Evolutionary conservation across 2,113 vertebrate species (phyloP), one percentile per base, ranked within the genome.

Genomic region (Talpa occidentalis): DNA sequence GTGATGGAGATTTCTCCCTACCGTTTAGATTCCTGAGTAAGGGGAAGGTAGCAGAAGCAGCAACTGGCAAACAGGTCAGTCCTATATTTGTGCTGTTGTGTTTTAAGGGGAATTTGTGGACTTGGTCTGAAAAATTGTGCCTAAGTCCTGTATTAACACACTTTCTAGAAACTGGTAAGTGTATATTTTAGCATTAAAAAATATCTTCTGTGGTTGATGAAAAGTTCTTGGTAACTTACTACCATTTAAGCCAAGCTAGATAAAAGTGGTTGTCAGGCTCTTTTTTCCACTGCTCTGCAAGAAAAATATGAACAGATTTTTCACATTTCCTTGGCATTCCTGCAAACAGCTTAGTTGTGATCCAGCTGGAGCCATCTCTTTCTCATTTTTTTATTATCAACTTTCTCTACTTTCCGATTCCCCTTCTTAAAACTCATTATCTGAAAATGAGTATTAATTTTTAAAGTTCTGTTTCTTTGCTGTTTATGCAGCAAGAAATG

Each of bases 381-480:
- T 94, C 62, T 49, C 12, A 15, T 12, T 92, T 37, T 74, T 37
- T 15, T 40, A 16, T 11, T 86, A 60, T 8, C 7, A 74, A 26
- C 16, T 79, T 73, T 54, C 6, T 70, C 49, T 84, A 60, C 3
- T 62, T 78, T 66, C 19, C n/a, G 77, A 4, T 60, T 85, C 73
- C 10, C 26, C 16, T 47, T 82, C 37, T 80, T 74, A 24, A 95
- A 73, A 74, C 37, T 87, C 22, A 79, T 42, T 77, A 73, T 16
- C 28, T 93, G 24, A 76, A 92, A 94, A 70, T 82, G 47, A 69
- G 56, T 26, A 19, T 30, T 64, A 60, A 69, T 69, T 62, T 80
- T 79, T 69, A 30, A 85, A 81, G 78, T 67, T 85, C 62, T 78
- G n/a, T 92, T n/a, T 16, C 40, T 90, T 87, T 87, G 62, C 42